A percentile compares a stretch with the other conserved stretches of the same genome.
Conservation (phyloP, 2,797 vertebrate genomes). For the Myotis findleyi region DNA sequence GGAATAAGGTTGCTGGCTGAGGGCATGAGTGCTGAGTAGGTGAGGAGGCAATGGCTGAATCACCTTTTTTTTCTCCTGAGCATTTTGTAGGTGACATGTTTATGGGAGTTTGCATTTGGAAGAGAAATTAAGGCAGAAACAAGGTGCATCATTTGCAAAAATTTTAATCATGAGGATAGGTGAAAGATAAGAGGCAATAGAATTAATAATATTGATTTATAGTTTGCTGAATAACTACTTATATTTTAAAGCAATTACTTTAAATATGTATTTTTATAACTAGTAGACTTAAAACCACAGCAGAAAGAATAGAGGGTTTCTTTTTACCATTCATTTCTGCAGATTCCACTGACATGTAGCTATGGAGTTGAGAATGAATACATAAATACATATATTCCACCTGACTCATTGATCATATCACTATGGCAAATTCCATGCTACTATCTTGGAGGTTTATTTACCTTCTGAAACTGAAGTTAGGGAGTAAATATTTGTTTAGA, state of each 20-base stretch:
- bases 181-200: conserved; percentile 23
- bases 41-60: background rate
- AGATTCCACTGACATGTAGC: background rate
- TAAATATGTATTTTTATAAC: conserved; percentile 1
- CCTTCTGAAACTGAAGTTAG: conserved; percentile 26
- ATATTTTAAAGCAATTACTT: conserved; percentile 42
- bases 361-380: background rate
- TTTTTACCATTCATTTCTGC: background rate
- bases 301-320: background rate
- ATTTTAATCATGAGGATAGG: conserved; percentile 2
- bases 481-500: background rate
- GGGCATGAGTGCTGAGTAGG: background rate
- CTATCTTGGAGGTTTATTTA: background rate
- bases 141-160: conserved; percentile 49
- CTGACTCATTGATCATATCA: background rate
- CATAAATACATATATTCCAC: background rate
- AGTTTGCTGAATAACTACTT: conserved; percentile 48
- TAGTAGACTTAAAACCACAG: background rate
- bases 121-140: conserved; percentile 53
- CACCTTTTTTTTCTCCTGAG: background rate
- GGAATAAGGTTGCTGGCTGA: conserved; percentile 60
- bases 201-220: conserved; percentile 51
- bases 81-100: conserved; percentile 38
- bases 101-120: conserved; percentile 47
- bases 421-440: background rate